phyloP scores from a whole-genome alignment of 2,113 vertebrate species.

The Hydropotes inermis region DNA sequence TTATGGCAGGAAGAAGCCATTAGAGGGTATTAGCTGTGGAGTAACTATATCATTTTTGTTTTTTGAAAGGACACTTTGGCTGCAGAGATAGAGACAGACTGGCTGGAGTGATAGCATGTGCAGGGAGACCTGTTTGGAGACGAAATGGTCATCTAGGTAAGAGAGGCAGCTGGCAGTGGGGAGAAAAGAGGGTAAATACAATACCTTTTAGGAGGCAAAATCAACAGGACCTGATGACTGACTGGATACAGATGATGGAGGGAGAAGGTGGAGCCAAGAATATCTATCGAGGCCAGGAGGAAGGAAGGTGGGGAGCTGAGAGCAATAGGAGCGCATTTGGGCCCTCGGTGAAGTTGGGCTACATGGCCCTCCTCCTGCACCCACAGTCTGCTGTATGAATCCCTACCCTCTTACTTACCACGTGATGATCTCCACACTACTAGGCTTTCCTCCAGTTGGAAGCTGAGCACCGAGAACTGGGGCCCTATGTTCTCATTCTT shows the following conservation, averaged over 20 bases:
- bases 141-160: neutral
- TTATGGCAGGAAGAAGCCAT: neutral
- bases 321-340: neutral
- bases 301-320: neutral
- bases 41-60: neutral
- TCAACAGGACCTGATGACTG: neutral
- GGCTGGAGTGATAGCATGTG: neutral
- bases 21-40: neutral
- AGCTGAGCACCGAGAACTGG: neutral
- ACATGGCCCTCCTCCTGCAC: neutral
- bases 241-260: neutral
- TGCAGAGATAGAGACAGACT: neutral
- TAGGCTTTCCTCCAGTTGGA: neutral
- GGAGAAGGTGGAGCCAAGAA: neutral
- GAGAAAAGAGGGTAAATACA: neutral
- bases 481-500: neutral
- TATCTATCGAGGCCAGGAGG: neutral
- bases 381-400: neutral
- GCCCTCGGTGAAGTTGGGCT: neutral
- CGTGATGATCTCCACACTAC: neutral
- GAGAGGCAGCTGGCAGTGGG: neutral
- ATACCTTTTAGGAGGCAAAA: neutral
- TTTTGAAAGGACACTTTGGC: neutral
- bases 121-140: neutral
- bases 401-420: neutral